Conservation (phyloP, 2,797 vertebrate species). For the Esox lucius region DNA sequence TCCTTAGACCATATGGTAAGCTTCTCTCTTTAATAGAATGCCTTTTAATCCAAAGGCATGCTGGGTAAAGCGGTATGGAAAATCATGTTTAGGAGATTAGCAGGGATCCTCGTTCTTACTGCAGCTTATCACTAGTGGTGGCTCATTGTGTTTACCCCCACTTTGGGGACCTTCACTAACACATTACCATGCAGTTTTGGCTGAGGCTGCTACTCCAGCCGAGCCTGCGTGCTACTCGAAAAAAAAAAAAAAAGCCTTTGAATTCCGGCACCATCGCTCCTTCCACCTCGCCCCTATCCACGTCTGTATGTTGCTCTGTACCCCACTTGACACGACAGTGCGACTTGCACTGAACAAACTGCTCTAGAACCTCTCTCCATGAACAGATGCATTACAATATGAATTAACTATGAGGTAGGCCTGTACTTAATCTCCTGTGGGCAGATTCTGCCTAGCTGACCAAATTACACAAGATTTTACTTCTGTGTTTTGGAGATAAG, state of each 20-base stretch:
- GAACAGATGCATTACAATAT: background rate
- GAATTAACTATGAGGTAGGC: background rate
- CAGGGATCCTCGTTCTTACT: conserved; percentile 59
- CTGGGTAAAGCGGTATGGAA: conserved; percentile 72
- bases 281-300: conserved; percentile 19
- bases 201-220: conserved; percentile 47
- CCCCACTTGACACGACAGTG: background rate
- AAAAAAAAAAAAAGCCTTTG: conserved; percentile 28
- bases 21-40: conserved; percentile 74
- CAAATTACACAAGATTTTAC: background rate
- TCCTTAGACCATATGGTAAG: conserved; percentile 63
- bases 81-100: conserved; percentile 79
- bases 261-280: conserved; percentile 24
- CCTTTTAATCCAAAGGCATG: conserved; percentile 75
- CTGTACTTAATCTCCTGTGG: background rate
- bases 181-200: conserved; percentile 65
- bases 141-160: conserved; percentile 45
- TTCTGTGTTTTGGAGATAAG: background rate
- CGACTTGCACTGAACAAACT: background rate
- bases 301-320: background rate
- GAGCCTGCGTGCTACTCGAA: conserved; percentile 47
- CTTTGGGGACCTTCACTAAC: conserved; percentile 53
- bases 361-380: background rate
- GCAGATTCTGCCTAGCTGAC: background rate
- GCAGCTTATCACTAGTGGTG: conserved; percentile 69